Conservation (phyloP, 2,888 invertebrate genomes). For the Macrophya annulata region DNA sequence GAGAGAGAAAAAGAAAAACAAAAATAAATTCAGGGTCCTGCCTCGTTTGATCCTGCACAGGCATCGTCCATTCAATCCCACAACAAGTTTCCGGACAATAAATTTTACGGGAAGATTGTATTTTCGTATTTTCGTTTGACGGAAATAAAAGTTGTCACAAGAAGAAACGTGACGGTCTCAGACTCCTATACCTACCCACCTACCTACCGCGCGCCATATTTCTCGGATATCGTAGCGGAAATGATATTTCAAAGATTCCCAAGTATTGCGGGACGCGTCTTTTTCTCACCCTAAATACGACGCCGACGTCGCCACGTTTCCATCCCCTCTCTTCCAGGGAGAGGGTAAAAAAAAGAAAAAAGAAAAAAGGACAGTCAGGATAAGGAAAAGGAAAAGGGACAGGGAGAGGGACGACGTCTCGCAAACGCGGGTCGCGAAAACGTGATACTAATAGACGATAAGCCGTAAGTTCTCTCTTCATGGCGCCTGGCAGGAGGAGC, state of each 20-base stretch:
- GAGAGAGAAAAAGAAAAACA: too few relatives aligned
- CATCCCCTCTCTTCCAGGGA: neutral
- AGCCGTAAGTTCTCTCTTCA: slow-evolving; percentile 40
- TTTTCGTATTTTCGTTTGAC: slow-evolving; percentile 24
- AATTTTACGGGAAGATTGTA: slow-evolving; percentile 13
- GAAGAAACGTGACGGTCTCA: neutral
- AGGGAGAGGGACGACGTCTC: neutral
- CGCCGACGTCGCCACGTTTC: neutral
- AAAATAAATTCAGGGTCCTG: neutral
- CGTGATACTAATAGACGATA: slow-evolving; percentile 54
- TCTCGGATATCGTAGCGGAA: slow-evolving; percentile 29
- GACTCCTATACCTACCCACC: neutral
- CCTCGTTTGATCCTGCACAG: slow-evolving; percentile 50
- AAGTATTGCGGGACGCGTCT: slow-evolving; percentile 35
- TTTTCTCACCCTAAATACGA: slow-evolving; percentile 30
- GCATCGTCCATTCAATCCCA: slow-evolving; percentile 17
- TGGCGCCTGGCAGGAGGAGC: slow-evolving; percentile 6
- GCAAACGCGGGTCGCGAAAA: slow-evolving; percentile 35
- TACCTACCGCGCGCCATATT: slow-evolving; percentile 3
- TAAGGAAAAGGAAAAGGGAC: neutral
- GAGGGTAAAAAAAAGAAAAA: neutral
- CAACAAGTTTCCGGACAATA: slow-evolving; percentile 46
- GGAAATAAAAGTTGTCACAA: slow-evolving; percentile 15
- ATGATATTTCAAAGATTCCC: slow-evolving; percentile 49
- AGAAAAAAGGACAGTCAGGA: neutral